phyloP scores from a whole-genome alignment of 2,113 vertebrate genomes.

The Leiothrix lutea region DNA sequence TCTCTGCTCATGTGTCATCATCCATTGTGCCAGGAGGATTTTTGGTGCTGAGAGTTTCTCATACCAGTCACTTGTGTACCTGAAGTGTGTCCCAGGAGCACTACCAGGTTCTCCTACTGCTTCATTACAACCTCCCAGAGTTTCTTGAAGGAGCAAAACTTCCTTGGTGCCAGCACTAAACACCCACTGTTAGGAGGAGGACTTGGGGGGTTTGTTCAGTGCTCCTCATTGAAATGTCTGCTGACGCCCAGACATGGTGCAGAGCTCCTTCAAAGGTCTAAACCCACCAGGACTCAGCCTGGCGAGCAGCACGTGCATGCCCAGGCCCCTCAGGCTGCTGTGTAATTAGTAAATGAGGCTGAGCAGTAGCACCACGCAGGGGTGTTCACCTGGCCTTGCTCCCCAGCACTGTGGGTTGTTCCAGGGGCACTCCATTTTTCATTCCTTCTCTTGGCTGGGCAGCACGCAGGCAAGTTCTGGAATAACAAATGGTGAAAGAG shows the following conservation, averaged over 20 bases:
- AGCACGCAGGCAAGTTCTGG: neutral
- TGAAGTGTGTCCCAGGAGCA: neutral
- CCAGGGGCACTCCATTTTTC: neutral
- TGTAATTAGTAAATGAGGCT: neutral
- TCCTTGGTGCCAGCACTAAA: neutral
- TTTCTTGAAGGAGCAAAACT: neutral
- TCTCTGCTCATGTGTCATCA: neutral
- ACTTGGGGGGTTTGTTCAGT: neutral
- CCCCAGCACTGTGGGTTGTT: neutral
- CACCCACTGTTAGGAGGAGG: neutral
- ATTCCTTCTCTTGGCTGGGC: neutral
- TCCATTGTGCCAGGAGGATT: neutral
- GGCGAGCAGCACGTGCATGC: fast-evolving
- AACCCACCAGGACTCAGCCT: neutral
- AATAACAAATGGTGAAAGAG: constrained; percentile 12
- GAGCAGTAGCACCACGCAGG: neutral
- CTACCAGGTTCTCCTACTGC: neutral
- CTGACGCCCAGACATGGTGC: fast-evolving
- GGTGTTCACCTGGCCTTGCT: neutral
- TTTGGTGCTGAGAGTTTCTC: neutral
- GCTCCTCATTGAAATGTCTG: neutral
- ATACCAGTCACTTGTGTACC: fast-evolving
- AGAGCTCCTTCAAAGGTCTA: neutral
- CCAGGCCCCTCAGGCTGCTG: neutral
- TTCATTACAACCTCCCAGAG: neutral